Evolutionary conservation across 2,113 vertebrate genomes (phyloP), one percentile per base, ranked within the genome.

Genomic region (Empidonax alnorum): DNA sequence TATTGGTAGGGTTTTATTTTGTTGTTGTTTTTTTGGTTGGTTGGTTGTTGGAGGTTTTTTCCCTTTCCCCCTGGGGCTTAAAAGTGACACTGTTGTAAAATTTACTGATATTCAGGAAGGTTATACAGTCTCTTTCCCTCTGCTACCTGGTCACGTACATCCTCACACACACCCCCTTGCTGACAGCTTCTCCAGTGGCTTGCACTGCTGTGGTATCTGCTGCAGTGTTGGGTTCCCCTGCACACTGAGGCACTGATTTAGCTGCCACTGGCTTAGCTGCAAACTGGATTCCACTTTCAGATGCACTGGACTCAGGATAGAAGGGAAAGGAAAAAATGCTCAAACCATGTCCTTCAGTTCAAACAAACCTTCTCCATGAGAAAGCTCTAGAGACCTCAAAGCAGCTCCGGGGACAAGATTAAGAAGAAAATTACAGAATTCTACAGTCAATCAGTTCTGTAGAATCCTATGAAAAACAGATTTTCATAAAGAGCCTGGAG

Each of bases 301-400:
- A 74, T 11, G 14, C 35, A 30, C 15, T n/a, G 42, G 41, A 22
- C 17, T 77, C 14, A 21, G 3, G 12, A 47, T 4, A 67, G 52
- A 35, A 82, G 23, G 39, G 39, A 50, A 44, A 33, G 35, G 19
- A 46, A 31, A 28, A 28, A 84, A 31, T 27, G 22, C 46, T 61
- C 2, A 0, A 86, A 80, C 31, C 17, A 67, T 1, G 0, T n/a
- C 56, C 22, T 61, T 65, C 55, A 27, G 31, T 56, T 41, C 52
- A 92, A 74, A 55, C 46, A 52, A 93, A 62, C 12, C 39, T 27
- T 37, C 35, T 49, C 20, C 19, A 14, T 10, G 30, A 63, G 35
- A 49, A 78, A 78, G 53, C 0, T 0, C 21, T n/a, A 31, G 7
- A 33, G 33, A 72, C n/a, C 23, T 53, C 37, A 28, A 59, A 58